Conservation (phyloP, 1,140 invertebrate genomes). For the Varroa destructor region DNA sequence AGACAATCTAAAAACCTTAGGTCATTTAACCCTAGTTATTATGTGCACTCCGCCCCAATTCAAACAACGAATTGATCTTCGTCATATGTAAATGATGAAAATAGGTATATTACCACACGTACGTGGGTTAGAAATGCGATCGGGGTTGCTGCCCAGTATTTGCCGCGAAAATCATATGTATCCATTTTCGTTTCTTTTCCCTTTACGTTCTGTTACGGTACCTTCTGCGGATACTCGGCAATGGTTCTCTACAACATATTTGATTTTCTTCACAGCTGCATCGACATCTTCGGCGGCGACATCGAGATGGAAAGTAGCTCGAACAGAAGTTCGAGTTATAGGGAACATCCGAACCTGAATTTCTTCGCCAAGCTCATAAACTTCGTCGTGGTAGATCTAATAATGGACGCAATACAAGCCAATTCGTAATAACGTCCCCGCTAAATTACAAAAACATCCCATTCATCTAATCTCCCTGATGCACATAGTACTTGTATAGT, state of each 20-base stretch:
- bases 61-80: no score
- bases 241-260: slow-evolving; percentile 9
- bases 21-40: no score
- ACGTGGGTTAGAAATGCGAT: no score
- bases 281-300: not conserved
- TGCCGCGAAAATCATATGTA: no score
- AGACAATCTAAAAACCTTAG: no score
- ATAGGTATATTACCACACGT: no score
- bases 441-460: not conserved
- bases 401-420: not conserved
- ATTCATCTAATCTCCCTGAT: not conserved
- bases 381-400: slow-evolving; percentile 1
- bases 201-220: no score
- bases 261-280: slow-evolving; percentile 4
- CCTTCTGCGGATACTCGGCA: not conserved
- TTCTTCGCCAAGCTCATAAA: slow-evolving; percentile 1
- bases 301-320: slow-evolving; percentile 10
- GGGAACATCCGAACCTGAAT: slow-evolving; percentile 7
- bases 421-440: not conserved
- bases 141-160: no score
- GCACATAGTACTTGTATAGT: not conserved
- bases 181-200: no score
- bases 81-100: no score
- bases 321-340: not conserved
- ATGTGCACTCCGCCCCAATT: no score